Evolutionary conservation across 1,140 invertebrate genomes (phyloP), one percentile per base, ranked within the genome.

Genomic region (Caenorhabditis briggsae): DNA sequence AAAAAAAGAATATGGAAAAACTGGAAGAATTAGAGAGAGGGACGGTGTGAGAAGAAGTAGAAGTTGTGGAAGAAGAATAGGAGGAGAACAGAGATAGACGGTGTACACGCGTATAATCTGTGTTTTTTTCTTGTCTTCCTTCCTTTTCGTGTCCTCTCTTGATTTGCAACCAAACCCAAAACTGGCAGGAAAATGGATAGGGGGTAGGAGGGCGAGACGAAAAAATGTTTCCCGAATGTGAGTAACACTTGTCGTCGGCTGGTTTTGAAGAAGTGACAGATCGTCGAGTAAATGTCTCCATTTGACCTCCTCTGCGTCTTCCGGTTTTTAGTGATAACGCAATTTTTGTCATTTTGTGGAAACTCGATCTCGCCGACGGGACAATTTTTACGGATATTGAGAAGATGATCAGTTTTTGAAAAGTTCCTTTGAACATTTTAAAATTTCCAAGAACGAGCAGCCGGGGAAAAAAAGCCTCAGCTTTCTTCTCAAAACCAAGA

Each of bases 101-200:
- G 33, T 78, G 70, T 78, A 78, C 70, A 78, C 46, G 70, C 33
- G 20, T 78, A 78, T 78, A 78, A 50, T 78, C 70, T 78, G 8
- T 78, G n/a, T 78, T 50, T 78, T 78, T 48, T 65, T 65, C 25
- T 59, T 33, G 33, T 33, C 56, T 23, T 9, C 25, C 25, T 64
- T 46, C 18, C n/a, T 70, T 41, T 18, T 43, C 64, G 14, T 53
- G 53, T 53, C 33, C 46, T 78, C 33, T 33, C 46, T 70, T 20
- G 33, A 48, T 70, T 70, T 18, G 65, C 33, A 70, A 64, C 64
- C 64, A 70, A 70, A 50, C 70, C 46, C 33, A 16, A 78, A 78
- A 78, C 70, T 78, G 70, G 70, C 53, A 78, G 70, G 18, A 50
- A 78, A 78, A 78, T 46, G 70, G 70, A 78, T 78, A 78, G 70